These are phyloP conservation scores for Puffinus mauretanicus DNA, from an alignment of 2,113 vertebrate genomes.

Conservation along the genomic window DNA sequence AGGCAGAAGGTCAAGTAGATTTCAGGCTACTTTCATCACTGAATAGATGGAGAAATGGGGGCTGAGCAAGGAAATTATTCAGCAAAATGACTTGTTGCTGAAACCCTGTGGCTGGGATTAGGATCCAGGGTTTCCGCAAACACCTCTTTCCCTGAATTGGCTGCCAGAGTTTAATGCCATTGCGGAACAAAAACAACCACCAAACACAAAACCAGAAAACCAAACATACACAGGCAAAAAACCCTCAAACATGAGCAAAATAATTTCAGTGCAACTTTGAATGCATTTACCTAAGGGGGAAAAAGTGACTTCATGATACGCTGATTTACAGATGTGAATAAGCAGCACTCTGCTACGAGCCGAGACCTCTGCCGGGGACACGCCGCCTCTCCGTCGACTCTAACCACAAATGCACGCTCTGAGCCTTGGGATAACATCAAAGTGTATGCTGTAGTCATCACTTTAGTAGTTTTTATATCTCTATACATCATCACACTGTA, in stretches of 20 bases:
- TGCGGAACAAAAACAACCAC: neutral
- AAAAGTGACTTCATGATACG: rapidly evolving
- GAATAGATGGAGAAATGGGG: neutral
- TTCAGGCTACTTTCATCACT: neutral
- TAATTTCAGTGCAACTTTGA: neutral
- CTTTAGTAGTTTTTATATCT: neutral
- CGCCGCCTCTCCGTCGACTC: neutral
- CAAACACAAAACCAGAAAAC: neutral
- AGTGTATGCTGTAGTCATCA: neutral
- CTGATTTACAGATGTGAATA: neutral
- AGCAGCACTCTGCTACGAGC: neutral
- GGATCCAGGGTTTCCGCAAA: neutral
- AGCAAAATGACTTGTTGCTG: neutral
- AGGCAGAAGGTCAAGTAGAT: neutral
- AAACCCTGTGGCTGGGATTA: neutral
- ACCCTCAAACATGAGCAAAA: neutral
- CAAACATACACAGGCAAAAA: neutral
- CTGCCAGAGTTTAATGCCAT: neutral
- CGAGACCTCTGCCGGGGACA: neutral
- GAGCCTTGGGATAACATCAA: neutral
- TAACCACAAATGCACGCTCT: neutral
- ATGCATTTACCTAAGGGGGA: neutral
- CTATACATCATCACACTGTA: neutral
- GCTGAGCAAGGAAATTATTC: neutral
- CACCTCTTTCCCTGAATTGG: neutral